phyloP scores from a whole-genome alignment of 2,113 vertebrate species.

The Salminus brasiliensis region DNA sequence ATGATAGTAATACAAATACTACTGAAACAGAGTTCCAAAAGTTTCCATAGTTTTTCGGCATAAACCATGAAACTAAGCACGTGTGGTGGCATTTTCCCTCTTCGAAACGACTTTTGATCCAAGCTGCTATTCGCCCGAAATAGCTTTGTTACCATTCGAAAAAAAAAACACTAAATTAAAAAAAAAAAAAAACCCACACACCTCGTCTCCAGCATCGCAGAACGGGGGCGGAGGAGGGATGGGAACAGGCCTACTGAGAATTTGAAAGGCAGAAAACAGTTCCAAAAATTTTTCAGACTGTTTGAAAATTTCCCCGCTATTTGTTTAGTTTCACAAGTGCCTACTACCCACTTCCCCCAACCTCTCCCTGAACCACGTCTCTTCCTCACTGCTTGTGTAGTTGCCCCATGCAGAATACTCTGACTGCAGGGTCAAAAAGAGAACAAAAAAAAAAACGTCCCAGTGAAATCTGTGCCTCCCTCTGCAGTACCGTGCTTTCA shows the following conservation, averaged over 20 bases:
- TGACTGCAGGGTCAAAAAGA: conserved; percentile 67
- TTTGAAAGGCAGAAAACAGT: conserved; percentile 33
- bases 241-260: conserved; percentile 21
- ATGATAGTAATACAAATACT: conserved; percentile 73
- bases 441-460: conserved; percentile 17
- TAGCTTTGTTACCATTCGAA: conserved; percentile 66
- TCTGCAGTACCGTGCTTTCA: conserved; percentile 65
- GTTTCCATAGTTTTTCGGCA: conserved; percentile 66
- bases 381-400: neutral
- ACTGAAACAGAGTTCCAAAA: conserved; percentile 80
- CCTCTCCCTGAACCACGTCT: neutral
- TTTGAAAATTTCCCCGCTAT: conserved; percentile 30
- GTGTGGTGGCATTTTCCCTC: conserved; percentile 64
- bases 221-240: neutral
- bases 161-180: conserved; percentile 21
- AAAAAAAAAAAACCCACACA: conserved; percentile 54
- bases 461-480: conserved; percentile 62
- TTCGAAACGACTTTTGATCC: conserved; percentile 57
- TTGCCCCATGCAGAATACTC: conserved; percentile 45
- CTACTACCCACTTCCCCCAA: conserved; percentile 56
- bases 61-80: conserved; percentile 61
- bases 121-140: conserved; percentile 67
- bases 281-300: conserved; percentile 36
- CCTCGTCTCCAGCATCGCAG: conserved; percentile 29
- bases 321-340: conserved; percentile 38